Conservation (phyloP, 1,140 invertebrate genomes). For the Lucilia sericata region DNA sequence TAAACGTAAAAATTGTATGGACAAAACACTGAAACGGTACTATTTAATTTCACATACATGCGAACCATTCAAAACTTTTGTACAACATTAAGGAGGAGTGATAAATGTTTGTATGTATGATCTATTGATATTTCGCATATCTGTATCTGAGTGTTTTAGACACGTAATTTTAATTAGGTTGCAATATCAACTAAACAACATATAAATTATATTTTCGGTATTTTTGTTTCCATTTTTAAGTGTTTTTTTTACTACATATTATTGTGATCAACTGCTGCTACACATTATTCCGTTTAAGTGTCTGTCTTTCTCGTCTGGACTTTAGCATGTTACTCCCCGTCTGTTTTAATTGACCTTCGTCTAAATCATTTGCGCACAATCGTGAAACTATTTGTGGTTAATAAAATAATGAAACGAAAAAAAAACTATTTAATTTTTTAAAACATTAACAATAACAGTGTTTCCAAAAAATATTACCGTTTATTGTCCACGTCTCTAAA, state of each 20-base stretch:
- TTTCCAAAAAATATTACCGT: background rate
- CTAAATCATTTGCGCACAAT: conserved; percentile 35
- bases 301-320: background rate
- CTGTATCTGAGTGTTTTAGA: too few species aligned
- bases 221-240: background rate
- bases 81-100: too few species aligned
- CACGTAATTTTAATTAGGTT: background rate
- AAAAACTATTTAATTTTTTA: background rate
- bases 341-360: conserved; percentile 17
- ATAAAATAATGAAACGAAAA: conserved; percentile 7
- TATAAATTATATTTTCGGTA: background rate
- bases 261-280: background rate
- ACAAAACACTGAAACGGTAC: too few species aligned
- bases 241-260: background rate
- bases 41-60: too few species aligned
- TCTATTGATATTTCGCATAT: too few species aligned
- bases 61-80: too few species aligned
- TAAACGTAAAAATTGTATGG: too few species aligned
- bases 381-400: conserved; percentile 23
- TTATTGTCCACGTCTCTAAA: conserved; percentile 36
- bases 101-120: too few species aligned
- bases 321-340: background rate
- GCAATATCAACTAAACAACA: background rate
- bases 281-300: background rate
- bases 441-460: conserved; percentile 5